Base-by-base conservation (phyloP, 2,888 invertebrate genomes). In the Liopterus haemorrhoidalis region DNA sequence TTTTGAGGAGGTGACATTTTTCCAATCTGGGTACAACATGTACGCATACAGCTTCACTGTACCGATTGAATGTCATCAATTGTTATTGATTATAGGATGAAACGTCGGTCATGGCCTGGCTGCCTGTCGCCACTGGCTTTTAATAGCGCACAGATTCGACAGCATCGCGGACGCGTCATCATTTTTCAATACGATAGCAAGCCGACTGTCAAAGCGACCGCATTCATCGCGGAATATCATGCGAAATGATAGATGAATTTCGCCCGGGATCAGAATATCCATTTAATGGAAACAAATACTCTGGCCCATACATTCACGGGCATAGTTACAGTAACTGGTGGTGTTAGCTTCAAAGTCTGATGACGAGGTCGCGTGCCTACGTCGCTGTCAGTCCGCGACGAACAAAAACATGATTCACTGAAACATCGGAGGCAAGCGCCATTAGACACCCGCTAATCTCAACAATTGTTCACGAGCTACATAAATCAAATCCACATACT, bases 171-270 rank as follows among this genome's bases (percentile, higher is more conserved):
- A 19, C 22, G 22, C 41, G 33, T 41, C 41, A 31, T 41, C 41
- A 41, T 41, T 41, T 41, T 41, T 41, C 41, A 41, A 41, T 21
- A 15, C 22, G 32, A 41, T 41, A 53, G 52, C 52, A 50, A 49
- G 48, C 49, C 50, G 49, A 53, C 51, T 54, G 54, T 53, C 54
- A 54, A 49, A 53, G 42, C 46, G 43, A 28, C 30, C 43, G 21
- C 41, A 43, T 44, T 16, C 48, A 50, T 50, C 46, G 24, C 39
- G 24, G 41, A 33, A 33, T 41, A 41, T 41, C 33, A 18, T 16
- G 25, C 16, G 33, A 19, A 21, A 41, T 41, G 41, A 41, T 41
- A 41, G 41, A 41, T 41, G 41, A 12, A 18, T n/a, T n/a, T 12
- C 9, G n/a, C 36, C 5, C 25, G 2, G 28, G 3, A n/a, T 27